Conservation (phyloP, 2,888 invertebrate genomes). For the Drosophila mimica region DNA sequence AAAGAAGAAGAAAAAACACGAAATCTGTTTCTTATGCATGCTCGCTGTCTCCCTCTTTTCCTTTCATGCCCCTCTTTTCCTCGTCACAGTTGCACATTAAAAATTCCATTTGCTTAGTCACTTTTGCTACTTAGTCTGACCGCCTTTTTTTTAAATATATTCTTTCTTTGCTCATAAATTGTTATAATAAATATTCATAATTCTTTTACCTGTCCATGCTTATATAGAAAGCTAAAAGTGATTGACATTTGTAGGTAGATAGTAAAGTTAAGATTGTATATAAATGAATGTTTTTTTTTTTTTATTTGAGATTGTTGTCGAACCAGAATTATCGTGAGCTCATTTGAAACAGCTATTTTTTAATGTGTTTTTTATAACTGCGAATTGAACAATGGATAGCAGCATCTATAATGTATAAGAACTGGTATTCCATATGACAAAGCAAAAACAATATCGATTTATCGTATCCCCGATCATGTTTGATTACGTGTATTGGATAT, state of each 20-base stretch:
- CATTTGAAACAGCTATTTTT: constrained; percentile 38
- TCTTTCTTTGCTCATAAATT: constrained; percentile 36
- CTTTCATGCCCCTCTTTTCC: constrained; percentile 10
- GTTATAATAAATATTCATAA: constrained; percentile 65
- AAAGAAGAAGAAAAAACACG: not conserved
- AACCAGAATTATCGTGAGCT: constrained; percentile 45
- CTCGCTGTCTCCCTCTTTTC: constrained; percentile 4
- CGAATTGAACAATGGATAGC: constrained; percentile 33
- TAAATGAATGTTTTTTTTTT: not conserved
- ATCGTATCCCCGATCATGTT: not conserved
- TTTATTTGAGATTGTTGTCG: constrained; percentile 68
- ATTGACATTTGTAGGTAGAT: constrained; percentile 31
- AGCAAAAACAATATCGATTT: not conserved
- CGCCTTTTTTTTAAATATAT: constrained; percentile 53
- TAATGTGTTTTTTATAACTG: constrained; percentile 4
- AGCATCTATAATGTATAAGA: constrained; percentile 2
- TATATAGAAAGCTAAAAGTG: constrained; percentile 65
- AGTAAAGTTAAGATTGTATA: constrained; percentile 1
- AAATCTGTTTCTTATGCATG: constrained; percentile 4
- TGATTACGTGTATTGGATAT: not conserved
- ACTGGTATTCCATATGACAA: constrained; percentile 27
- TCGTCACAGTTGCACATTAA: constrained; percentile 20
- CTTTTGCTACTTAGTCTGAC: constrained; percentile 43
- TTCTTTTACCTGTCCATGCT: constrained; percentile 34
- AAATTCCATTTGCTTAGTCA: constrained; percentile 67